Conservation (phyloP, 2,113 vertebrate species). For the Takifugu bimaculatus region DNA sequence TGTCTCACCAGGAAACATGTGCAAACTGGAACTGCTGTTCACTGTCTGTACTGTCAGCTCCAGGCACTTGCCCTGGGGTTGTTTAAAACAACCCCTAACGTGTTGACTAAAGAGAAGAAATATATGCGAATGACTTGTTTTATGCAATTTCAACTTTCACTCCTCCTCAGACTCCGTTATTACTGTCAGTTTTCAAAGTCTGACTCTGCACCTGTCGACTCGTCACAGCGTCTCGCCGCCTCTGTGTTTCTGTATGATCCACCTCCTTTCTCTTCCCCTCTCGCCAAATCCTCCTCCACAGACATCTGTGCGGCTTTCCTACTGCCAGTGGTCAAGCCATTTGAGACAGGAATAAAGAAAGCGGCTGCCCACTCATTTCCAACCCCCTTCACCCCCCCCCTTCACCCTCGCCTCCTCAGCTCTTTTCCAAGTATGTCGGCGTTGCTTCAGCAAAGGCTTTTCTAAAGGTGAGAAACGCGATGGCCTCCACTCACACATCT, state of each 20-base stretch:
- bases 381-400: slow-evolving; percentile 2
- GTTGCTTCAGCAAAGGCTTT: neutral
- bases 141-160: slow-evolving; percentile 2
- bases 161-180: slow-evolving; percentile 12
- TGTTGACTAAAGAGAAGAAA: slow-evolving; percentile 26
- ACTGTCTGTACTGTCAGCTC: slow-evolving; percentile 49
- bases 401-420: neutral
- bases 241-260: slow-evolving; percentile 25
- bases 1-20: slow-evolving; percentile 30
- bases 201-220: slow-evolving; percentile 16
- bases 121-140: slow-evolving; percentile 17
- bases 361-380: slow-evolving; percentile 12
- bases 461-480: neutral
- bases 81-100: slow-evolving; percentile 32
- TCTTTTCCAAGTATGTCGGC: neutral
- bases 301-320: slow-evolving; percentile 31
- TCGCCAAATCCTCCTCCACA: slow-evolving; percentile 38
- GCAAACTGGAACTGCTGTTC: slow-evolving; percentile 49
- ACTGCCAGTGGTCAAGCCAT: slow-evolving; percentile 32
- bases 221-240: slow-evolving; percentile 16
- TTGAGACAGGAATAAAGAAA: slow-evolving; percentile 12
- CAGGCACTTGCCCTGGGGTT: slow-evolving; percentile 39
- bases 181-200: slow-evolving; percentile 24
- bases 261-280: slow-evolving; percentile 2
- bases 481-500: too few species aligned